These are phyloP conservation scores for Etia nguti DNA, from an alignment of 2,113 vertebrate genomes.

Conservation along the genomic window DNA sequence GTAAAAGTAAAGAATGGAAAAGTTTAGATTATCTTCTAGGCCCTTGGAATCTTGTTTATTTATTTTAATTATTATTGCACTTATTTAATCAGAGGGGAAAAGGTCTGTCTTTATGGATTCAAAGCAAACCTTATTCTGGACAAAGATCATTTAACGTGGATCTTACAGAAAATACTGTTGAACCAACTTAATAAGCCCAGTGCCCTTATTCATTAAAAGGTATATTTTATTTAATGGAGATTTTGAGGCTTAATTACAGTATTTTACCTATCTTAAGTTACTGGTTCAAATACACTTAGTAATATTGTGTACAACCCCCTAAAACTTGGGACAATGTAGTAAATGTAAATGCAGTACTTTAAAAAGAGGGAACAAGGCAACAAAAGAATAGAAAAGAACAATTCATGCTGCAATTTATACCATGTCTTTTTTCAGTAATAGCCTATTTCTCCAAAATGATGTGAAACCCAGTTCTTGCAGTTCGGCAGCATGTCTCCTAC, in stretches of 20 bases:
- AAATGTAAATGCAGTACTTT: neutral
- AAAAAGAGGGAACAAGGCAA: neutral
- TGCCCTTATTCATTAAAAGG: neutral
- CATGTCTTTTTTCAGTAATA: accelerated
- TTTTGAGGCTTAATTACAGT: neutral
- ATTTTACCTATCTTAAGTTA: no score
- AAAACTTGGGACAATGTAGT: neutral
- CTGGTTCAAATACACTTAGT: neutral
- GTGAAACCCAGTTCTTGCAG: neutral
- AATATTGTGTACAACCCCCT: neutral
- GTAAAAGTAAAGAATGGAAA: neutral
- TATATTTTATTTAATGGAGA: neutral
- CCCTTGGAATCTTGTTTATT: neutral
- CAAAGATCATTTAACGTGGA: neutral
- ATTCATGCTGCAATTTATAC: neutral
- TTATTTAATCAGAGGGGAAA: neutral
- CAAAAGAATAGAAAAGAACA: neutral
- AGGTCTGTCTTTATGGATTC: neutral
- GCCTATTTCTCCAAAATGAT: neutral
- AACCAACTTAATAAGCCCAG: neutral
- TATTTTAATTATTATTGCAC: neutral
- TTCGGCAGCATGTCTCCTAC: neutral
- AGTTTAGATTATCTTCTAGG: neutral
- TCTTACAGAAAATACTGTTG: neutral
- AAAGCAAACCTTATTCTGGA: neutral